Percentiles rank a stretch among this genome's conserved stretches.
These are phyloP conservation scores for Papilio elwesi DNA, from an alignment of 2,888 invertebrate genomes.

Conservation along the genomic window DNA sequence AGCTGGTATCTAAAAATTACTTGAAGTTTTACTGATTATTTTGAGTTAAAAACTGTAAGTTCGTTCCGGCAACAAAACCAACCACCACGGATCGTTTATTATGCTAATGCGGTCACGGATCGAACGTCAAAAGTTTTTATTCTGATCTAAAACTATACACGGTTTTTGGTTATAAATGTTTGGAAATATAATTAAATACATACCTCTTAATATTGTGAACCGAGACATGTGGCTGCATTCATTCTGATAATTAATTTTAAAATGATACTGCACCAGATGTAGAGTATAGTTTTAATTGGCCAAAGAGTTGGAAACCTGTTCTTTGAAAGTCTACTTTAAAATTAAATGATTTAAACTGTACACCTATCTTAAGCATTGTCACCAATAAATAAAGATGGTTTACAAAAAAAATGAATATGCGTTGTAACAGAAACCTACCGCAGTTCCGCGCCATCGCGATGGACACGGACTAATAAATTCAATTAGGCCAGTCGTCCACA, in stretches of 20 bases:
- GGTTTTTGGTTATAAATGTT: neutral
- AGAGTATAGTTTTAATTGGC: neutral
- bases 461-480: constrained; percentile 68
- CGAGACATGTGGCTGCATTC: neutral
- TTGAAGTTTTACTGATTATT: neutral
- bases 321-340: neutral
- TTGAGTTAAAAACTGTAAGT: neutral
- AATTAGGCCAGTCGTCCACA: constrained; percentile 66
- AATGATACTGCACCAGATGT: neutral
- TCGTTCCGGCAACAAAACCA: neutral
- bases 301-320: neutral
- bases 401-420: constrained; percentile 19
- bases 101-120: constrained; percentile 12
- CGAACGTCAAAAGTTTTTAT: neutral
- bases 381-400: constrained; percentile 23
- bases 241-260: neutral
- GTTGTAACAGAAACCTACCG: constrained; percentile 14
- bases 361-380: constrained; percentile 18
- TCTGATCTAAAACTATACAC: neutral
- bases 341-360: constrained; percentile 9
- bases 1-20: no score
- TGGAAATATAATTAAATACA: neutral
- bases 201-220: no score
- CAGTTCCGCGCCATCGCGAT: constrained; percentile 49
- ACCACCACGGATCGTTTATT: constrained; percentile 12